A percentile compares a stretch with the other conserved stretches of the same genome.
Conservation (phyloP, 2,888 invertebrate species). For the Drosophila incognita region DNA sequence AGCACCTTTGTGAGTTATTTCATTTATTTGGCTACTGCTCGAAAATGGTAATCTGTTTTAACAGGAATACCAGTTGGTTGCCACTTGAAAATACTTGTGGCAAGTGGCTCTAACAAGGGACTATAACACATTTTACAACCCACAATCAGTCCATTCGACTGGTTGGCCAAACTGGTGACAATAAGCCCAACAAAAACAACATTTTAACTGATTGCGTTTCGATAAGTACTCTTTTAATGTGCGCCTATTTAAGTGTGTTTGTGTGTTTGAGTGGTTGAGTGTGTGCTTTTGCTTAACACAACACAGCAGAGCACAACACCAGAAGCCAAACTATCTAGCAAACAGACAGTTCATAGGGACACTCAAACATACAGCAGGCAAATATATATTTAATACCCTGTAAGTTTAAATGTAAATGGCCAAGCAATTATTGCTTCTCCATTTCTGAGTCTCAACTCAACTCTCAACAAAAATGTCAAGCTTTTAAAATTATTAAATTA, state of each 20-base stretch:
- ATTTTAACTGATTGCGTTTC: slow-evolving; percentile 77
- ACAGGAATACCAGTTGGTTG: slow-evolving; percentile 38
- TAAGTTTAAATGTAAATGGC: not conserved
- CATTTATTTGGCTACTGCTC: slow-evolving; percentile 44
- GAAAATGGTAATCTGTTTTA: slow-evolving; percentile 42
- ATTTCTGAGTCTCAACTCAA: not conserved
- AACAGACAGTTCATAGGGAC: slow-evolving; percentile 25
- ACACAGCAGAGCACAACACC: slow-evolving; percentile 22
- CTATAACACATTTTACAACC: slow-evolving; percentile 12
- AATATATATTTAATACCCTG: slow-evolving; percentile 62
- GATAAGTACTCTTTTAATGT: slow-evolving; percentile 70
- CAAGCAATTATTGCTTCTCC: not conserved
- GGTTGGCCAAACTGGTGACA: slow-evolving; percentile 24
- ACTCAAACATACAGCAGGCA: slow-evolving; percentile 47
- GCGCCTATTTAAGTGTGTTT: slow-evolving; percentile 3
- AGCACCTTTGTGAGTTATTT: slow-evolving; percentile 50
- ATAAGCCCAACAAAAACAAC: slow-evolving; percentile 44
- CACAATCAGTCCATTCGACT: slow-evolving; percentile 4
- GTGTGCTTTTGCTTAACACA: slow-evolving; percentile 42
- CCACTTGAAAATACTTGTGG: slow-evolving; percentile 27
- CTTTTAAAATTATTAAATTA: not conserved
- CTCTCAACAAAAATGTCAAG: not conserved
- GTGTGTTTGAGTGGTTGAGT: slow-evolving; percentile 17
- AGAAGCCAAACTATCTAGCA: slow-evolving; percentile 31
- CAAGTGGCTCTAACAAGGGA: slow-evolving; percentile 18